Percentiles rank a stretch among this genome's conserved stretches.
These are phyloP conservation scores for Crossocerus cetratus DNA, from an alignment of 2,888 invertebrate species.

Conservation along the genomic window DNA sequence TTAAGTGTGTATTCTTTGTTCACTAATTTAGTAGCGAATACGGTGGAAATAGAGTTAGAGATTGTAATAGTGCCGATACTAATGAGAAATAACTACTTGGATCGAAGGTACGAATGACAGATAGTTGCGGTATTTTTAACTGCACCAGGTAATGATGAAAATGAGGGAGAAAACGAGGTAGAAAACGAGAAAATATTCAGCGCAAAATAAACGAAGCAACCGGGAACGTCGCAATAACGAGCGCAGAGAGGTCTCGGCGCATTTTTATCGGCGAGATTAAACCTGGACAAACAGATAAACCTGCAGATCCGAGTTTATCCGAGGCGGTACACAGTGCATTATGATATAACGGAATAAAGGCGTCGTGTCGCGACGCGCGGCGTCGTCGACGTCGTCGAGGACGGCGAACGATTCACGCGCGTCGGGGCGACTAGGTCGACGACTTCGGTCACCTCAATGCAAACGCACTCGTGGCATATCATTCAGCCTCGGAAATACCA, in stretches of 20 bases:
- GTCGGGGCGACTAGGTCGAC: slow-evolving; percentile 18
- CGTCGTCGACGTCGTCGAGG: slow-evolving; percentile 11
- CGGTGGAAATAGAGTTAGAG: too few relatives aligned
- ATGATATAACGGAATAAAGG: slow-evolving; percentile 25
- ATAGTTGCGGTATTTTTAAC: too few relatives aligned
- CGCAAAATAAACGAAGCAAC: not conserved
- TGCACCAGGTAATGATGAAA: too few relatives aligned
- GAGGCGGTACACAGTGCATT: slow-evolving; percentile 16
- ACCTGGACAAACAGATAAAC: slow-evolving; percentile 24
- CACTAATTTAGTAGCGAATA: too few relatives aligned
- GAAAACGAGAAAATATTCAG: too few relatives aligned
- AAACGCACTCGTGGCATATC: slow-evolving; percentile 3
- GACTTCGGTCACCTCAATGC: slow-evolving; percentile 19
- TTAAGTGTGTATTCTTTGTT: too few relatives aligned
- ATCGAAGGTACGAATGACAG: too few relatives aligned
- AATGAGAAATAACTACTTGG: too few relatives aligned
- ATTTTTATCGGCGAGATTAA: slow-evolving; percentile 14
- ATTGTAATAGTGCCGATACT: too few relatives aligned
- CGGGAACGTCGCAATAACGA: not conserved
- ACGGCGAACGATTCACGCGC: slow-evolving; percentile 24
- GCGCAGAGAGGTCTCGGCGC: not conserved
- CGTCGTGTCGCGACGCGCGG: not conserved
- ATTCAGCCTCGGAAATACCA: not conserved
- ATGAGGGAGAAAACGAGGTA: too few relatives aligned
- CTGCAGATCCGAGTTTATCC: not conserved